Evolutionary conservation across 2,888 invertebrate species (phyloP).

Genomic region (Lepidocyrtoides sp.): DNA sequence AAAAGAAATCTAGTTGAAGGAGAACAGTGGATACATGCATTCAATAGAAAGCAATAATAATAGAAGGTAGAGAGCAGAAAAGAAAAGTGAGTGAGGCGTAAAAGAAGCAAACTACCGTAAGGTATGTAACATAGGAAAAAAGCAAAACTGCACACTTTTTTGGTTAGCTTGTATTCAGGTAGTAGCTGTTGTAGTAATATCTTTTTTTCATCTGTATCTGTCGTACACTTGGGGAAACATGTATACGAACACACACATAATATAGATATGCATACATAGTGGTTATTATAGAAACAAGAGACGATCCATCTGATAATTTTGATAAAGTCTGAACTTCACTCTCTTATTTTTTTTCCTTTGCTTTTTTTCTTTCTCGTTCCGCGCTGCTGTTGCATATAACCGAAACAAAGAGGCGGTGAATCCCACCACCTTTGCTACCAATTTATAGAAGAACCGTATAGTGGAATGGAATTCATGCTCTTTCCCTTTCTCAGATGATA

Average conservation of each 20-base stretch:
- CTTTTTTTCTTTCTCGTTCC: background rate
- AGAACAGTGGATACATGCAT: background rate
- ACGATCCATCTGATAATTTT: constrained; percentile 30
- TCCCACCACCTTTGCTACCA: background rate
- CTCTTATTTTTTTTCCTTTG: background rate
- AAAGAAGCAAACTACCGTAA: constrained; percentile 3
- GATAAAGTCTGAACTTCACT: constrained; percentile 25
- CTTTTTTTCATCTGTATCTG: background rate
- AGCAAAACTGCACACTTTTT: background rate
- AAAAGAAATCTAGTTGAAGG: background rate
- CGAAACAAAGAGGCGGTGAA: no score
- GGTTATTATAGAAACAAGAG: constrained; percentile 18
- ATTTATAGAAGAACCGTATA: background rate
- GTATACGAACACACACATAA: background rate
- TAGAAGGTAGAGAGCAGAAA: constrained; percentile 16
- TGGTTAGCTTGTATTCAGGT: background rate
- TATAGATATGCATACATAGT: constrained; percentile 20
- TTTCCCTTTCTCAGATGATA: background rate
- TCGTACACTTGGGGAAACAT: background rate
- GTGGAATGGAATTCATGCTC: background rate
- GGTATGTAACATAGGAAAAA: background rate
- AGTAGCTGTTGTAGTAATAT: background rate
- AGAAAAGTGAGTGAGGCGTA: constrained; percentile 19
- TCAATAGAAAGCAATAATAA: background rate
- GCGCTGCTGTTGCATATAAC: background rate